Evolutionary conservation across 1,140 invertebrate genomes (phyloP).

Genomic region (Periplaneta americana): DNA sequence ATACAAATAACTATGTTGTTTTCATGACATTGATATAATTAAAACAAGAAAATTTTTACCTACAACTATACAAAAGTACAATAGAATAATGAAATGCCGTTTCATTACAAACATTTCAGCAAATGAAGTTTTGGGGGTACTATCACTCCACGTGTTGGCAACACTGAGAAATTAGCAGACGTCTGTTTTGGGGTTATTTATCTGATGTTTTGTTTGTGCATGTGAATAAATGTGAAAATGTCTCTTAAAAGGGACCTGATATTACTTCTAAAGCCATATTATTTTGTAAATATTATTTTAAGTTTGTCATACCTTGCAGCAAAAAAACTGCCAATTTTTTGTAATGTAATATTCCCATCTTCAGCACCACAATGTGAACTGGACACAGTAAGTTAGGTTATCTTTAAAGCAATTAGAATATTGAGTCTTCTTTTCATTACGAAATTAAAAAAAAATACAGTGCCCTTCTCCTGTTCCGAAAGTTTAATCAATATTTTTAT

Average conservation of each 20-base stretch:
- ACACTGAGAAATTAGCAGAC: too few species aligned
- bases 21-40: too few species aligned
- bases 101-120: too few species aligned
- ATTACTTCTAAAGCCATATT: slow-evolving; percentile 76
- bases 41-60: too few species aligned
- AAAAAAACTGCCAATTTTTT: slow-evolving; percentile 65
- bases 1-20: too few species aligned
- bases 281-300: slow-evolving; percentile 80
- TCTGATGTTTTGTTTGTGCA: not conserved
- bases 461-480: too few species aligned
- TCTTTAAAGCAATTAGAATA: slow-evolving; percentile 3
- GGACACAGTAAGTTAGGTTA: slow-evolving; percentile 54
- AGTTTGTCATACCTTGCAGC: slow-evolving; percentile 74
- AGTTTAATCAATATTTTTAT: too few species aligned
- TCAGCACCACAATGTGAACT: slow-evolving; percentile 67
- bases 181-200: too few species aligned
- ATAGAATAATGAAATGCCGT: too few species aligned
- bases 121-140: too few species aligned
- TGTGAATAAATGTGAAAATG: slow-evolving; percentile 42
- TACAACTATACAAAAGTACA: too few species aligned
- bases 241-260: slow-evolving; percentile 64
- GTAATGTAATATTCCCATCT: slow-evolving; percentile 58
- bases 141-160: too few species aligned
- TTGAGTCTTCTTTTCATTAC: slow-evolving; percentile 7
- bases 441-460: slow-evolving; percentile 22